Percentiles rank a stretch among this genome's conserved stretches.
phyloP scores from a whole-genome alignment of 2,797 vertebrate species.

The Merluccius polli region DNA sequence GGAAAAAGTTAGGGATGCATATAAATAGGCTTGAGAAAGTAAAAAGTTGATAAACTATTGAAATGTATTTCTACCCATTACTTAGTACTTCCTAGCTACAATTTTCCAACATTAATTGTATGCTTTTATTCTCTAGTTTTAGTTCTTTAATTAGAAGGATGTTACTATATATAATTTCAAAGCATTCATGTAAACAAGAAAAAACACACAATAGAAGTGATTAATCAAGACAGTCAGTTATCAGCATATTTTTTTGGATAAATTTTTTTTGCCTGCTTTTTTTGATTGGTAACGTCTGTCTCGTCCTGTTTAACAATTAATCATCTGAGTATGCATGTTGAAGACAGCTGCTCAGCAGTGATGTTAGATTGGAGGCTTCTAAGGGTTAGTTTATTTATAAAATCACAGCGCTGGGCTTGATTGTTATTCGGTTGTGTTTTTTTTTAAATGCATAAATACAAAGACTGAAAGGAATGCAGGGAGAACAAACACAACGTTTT shows the following conservation, averaged over 20 bases:
- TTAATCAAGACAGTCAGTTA: conserved; percentile 34
- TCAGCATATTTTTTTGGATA: conserved; percentile 21
- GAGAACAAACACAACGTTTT: conserved; percentile 58
- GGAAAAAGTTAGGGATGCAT: not conserved
- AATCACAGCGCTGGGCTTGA: conserved; percentile 34
- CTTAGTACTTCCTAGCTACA: not conserved
- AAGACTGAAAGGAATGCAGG: conserved; percentile 32
- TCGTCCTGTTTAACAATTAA: conserved; percentile 56
- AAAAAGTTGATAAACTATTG: not conserved
- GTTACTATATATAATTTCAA: conserved; percentile 1
- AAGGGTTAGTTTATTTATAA: conserved; percentile 58
- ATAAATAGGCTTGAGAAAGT: not conserved
- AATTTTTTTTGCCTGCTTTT: conserved; percentile 59
- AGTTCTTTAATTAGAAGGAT: not conserved
- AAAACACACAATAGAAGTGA: not conserved
- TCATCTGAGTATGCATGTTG: conserved; percentile 59
- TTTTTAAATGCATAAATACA: conserved; percentile 36
- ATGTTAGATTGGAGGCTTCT: conserved; percentile 48
- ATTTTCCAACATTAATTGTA: not conserved
- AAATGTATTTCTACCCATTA: not conserved
- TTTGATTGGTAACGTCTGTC: conserved; percentile 66
- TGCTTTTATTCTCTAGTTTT: not conserved
- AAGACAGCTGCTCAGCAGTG: conserved; percentile 52
- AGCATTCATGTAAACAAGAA: conserved; percentile 2
- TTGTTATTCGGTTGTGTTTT: conserved; percentile 50